Evolutionary conservation across 1,140 invertebrate genomes (phyloP).

Genomic region (Delia radicum): DNA sequence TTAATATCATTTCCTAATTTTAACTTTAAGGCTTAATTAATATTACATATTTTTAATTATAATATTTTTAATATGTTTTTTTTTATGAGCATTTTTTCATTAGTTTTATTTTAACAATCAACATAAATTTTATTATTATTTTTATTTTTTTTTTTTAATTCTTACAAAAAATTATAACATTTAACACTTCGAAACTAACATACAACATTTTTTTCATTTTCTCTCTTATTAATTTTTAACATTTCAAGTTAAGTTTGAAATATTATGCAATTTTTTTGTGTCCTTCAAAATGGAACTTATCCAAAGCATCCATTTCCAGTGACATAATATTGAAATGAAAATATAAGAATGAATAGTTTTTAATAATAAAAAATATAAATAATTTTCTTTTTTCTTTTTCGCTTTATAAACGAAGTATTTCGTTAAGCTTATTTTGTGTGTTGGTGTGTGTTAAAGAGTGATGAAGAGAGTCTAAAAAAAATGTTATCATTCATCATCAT

Average conservation of each 20-base stretch:
- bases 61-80: neutral
- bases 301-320: neutral
- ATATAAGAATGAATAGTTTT: neutral
- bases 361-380: neutral
- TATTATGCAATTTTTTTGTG: neutral
- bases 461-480: neutral
- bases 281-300: neutral
- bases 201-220: neutral
- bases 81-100: neutral
- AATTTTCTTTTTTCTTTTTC: neutral
- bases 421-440: neutral
- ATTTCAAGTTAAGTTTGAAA: neutral
- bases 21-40: neutral
- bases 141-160: neutral
- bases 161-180: slow-evolving; percentile 16
- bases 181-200: slow-evolving; percentile 14
- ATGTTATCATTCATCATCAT: slow-evolving; percentile 15
- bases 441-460: neutral
- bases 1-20: neutral
- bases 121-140: slow-evolving; percentile 4
- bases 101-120: slow-evolving; percentile 3
- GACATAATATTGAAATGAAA: neutral
- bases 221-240: neutral
- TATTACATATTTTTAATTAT: too few species aligned
- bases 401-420: neutral